These are phyloP conservation scores for Papilio gigon DNA, from an alignment of 2,888 invertebrate genomes.

Conservation along the genomic window DNA sequence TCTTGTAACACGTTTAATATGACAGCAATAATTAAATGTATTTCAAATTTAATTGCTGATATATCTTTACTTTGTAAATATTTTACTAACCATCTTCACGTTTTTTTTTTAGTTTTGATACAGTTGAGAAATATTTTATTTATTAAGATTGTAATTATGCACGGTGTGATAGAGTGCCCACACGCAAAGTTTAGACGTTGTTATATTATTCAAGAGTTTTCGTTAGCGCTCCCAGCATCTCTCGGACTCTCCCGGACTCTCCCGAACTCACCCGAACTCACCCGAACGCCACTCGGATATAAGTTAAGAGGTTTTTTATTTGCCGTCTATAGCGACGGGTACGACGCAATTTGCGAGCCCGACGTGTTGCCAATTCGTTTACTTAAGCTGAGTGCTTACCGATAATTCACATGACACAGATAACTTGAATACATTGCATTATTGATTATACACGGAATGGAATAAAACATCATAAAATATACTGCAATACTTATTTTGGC, in stretches of 20 bases:
- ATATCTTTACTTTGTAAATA: too few species aligned
- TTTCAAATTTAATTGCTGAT: too few species aligned
- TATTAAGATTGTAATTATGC: too few species aligned
- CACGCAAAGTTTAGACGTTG: constrained; percentile 29
- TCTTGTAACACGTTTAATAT: too few species aligned
- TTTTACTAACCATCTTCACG: too few species aligned
- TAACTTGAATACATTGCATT: neutral
- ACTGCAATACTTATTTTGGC: too few species aligned
- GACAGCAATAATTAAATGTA: too few species aligned
- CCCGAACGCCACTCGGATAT: constrained; percentile 16
- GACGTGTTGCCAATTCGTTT: constrained; percentile 3
- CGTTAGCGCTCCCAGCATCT: constrained; percentile 8
- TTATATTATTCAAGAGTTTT: constrained; percentile 40
- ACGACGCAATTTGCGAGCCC: constrained; percentile 20
- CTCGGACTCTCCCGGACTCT: neutral
- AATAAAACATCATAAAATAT: too few species aligned
- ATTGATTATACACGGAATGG: too few species aligned
- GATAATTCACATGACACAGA: neutral
- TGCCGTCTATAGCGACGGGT: constrained; percentile 24
- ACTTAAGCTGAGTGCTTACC: constrained; percentile 11
- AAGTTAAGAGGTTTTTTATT: constrained; percentile 36
- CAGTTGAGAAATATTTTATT: too few species aligned
- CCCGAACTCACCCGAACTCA: neutral
- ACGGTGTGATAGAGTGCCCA: constrained; percentile 22
- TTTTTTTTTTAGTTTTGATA: too few species aligned